These are phyloP conservation scores for Heloderma charlesbogerti DNA, from an alignment of 2,113 vertebrate species.

Conservation along the genomic window DNA sequence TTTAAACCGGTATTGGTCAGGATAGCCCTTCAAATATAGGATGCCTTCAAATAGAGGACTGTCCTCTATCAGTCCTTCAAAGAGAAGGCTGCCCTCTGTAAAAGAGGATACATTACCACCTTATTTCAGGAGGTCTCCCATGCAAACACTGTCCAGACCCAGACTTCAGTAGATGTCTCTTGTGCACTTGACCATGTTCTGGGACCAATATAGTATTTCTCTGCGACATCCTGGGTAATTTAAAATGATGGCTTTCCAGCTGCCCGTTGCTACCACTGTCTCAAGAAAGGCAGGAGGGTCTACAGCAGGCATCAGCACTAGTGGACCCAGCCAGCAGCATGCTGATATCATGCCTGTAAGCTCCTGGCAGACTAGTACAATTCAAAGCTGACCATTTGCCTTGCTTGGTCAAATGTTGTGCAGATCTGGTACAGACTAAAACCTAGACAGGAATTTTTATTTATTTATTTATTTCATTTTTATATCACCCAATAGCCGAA, in stretches of 20 bases:
- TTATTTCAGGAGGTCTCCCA: background rate
- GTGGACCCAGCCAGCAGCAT: background rate
- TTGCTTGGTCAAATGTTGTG: background rate
- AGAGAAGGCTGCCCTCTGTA: no score
- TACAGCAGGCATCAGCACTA: background rate
- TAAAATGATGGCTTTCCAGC: background rate
- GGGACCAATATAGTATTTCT: background rate
- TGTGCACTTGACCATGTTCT: no score
- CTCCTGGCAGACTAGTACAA: background rate
- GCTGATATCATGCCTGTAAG: background rate
- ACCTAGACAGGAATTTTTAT: no score
- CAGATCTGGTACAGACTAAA: background rate
- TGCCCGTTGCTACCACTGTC: background rate
- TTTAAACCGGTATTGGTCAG: no score
- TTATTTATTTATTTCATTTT: no score
- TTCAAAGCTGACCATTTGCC: background rate
- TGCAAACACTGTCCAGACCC: background rate
- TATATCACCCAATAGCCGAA: no score
- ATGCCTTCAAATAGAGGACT: no score
- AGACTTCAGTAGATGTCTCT: background rate
- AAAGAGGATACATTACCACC: no score
- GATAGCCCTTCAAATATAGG: no score
- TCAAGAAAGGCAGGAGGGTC: no score
- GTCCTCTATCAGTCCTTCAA: no score
- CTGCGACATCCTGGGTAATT: background rate